phyloP scores from a whole-genome alignment of 1,140 invertebrate species.

The Procambarus virginalis region DNA sequence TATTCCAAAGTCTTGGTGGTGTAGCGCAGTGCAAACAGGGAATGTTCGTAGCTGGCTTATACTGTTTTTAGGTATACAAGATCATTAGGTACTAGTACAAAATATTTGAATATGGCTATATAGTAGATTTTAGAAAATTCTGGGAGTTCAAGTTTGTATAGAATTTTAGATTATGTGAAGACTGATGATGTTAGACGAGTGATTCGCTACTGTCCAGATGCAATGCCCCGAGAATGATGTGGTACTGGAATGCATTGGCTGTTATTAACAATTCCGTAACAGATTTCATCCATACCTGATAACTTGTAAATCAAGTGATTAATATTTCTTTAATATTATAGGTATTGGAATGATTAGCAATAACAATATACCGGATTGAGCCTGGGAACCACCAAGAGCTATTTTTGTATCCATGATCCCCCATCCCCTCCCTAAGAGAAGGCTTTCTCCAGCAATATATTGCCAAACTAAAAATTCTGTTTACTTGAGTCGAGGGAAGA shows the following conservation, averaged over 20 bases:
- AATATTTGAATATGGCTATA: neutral
- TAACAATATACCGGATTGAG: constrained; percentile 21
- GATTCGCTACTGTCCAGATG: neutral
- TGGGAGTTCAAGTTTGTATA: neutral
- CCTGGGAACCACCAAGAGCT: constrained; percentile 45
- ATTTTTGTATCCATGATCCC: constrained; percentile 38
- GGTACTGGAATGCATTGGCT: neutral
- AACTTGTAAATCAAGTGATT: neutral
- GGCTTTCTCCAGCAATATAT: constrained; percentile 36
- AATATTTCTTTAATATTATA: neutral
- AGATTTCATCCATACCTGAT: constrained; percentile 10
- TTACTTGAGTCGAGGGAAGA: neutral
- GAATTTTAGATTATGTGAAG: neutral
- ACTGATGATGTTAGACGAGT: neutral
- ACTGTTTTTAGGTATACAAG: neutral
- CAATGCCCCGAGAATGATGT: neutral
- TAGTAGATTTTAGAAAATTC: neutral
- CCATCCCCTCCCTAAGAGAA: constrained; percentile 23
- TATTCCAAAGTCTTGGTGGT: neutral
- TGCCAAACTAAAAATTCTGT: neutral
- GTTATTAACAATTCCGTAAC: neutral
- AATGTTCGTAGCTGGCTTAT: neutral
- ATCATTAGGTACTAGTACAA: neutral
- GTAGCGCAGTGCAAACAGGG: neutral
- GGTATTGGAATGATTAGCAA: neutral